Evolutionary conservation across 2,888 invertebrate genomes (phyloP).

Genomic region (Parnassius apollo): DNA sequence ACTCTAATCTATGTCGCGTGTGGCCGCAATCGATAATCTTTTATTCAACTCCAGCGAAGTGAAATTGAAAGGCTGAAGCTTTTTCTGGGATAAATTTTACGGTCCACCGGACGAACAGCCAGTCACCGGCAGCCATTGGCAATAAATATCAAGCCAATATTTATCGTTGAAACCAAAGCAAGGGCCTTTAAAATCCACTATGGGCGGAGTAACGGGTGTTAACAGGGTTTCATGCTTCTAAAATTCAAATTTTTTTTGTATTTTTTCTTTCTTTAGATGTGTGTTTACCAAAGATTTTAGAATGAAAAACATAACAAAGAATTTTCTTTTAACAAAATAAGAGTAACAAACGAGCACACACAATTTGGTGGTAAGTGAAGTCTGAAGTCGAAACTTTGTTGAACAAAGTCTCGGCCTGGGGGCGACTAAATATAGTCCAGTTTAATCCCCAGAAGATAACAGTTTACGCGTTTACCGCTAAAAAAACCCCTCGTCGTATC

Average conservation of each 20-base stretch:
- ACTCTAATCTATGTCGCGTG: background rate
- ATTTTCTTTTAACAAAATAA: no score
- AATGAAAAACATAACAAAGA: no score
- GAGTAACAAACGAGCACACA: no score
- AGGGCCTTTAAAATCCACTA: constrained; percentile 14
- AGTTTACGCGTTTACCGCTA: no score
- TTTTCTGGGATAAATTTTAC: constrained; percentile 5
- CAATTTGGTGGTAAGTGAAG: no score
- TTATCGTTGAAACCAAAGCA: constrained; percentile 1
- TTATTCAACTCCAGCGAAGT: background rate
- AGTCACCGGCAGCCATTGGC: background rate
- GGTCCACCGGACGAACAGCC: background rate
- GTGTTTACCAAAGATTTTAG: no score
- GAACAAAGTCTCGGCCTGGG: no score
- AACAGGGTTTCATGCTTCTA: background rate
- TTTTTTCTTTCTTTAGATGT: no score
- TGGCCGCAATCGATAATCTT: background rate
- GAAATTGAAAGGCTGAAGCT: background rate
- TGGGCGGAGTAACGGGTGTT: background rate
- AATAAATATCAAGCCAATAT: constrained; percentile 6
- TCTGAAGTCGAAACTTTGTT: no score
- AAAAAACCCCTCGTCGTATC: no score
- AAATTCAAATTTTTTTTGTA: background rate
- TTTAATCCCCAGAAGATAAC: no score
- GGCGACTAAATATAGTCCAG: no score